Base-by-base conservation (phyloP, 2,888 invertebrate species). In the Deilephila porcellus region DNA sequence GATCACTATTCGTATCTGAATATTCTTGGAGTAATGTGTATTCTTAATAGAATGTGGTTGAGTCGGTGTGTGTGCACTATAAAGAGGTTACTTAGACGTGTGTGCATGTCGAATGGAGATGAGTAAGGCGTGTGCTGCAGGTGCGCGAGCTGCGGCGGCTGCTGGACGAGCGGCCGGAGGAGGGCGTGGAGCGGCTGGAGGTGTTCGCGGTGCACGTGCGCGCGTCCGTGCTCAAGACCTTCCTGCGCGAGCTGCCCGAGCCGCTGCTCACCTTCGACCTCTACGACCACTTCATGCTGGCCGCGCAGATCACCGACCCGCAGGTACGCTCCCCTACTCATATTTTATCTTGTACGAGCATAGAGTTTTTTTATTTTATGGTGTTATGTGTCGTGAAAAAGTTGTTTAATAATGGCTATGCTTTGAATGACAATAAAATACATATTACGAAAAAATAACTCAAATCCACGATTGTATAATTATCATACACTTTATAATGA, bases 261-360 rank as follows among this genome's bases (percentile, higher is more conserved):
- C 99, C 99, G 29, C 93, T 99, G 80, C 95, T 99, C 80, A 98
- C 98, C 72, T 98, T 97, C 93, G 98, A 98, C 88, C 97, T 98
- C 78, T 99, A 99, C 90, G 98, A 99, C 91, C 98, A 99, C 92
- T 98, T 99, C 91, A 96, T 99, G 76, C 96, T 98, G 79, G 98
- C 98, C 63, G 97, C 98, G 4, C 97, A 98, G 90, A 96, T 98
- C 80, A 96, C 97, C 17, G 98, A 98, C 89, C 96, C 96, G 29
- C 96, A 92, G 90, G 98, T 98, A 52, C 25, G 20, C 14, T 29
- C 25, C 1, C 25, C 25, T 7, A n/a, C 3, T 34, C n/a, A 63
- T 19, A n/a, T 4, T 45, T 37, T 17, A 3, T n/a, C n/a, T n/a
- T n/a, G n/a, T n/a, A n/a, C n/a, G n/a, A n/a, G n/a, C n/a, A n/a